Conservation (phyloP, 2,888 invertebrate genomes). For the Mystacides longicornis region DNA sequence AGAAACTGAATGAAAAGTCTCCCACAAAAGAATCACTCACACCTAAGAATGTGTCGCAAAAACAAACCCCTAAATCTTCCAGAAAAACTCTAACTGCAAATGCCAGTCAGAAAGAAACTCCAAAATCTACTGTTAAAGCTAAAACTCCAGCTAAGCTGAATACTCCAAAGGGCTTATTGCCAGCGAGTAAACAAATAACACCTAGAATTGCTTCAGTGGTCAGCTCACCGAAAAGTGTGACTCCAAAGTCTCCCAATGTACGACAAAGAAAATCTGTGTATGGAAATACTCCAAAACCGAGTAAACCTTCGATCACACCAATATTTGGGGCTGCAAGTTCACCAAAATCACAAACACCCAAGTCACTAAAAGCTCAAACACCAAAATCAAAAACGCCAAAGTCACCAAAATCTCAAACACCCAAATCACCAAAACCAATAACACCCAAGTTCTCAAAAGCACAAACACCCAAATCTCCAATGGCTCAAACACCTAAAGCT, state of each 20-base stretch:
- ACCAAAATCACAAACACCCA: not conserved
- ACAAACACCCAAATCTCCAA: not conserved
- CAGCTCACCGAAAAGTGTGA: not conserved
- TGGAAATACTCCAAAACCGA: too few species aligned
- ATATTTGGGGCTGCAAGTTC: not conserved
- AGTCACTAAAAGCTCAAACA: not conserved
- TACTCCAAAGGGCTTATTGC: not conserved
- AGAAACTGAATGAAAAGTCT: not conserved
- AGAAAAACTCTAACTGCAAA: not conserved
- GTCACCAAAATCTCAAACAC: not conserved
- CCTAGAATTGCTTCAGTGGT: not conserved
- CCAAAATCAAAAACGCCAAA: not conserved
- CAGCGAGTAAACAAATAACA: not conserved
- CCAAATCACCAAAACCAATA: too few species aligned
- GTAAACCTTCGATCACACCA: too few species aligned
- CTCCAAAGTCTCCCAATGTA: not conserved
- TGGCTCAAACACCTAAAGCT: not conserved
- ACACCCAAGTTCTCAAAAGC: too few species aligned
- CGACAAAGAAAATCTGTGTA: too few species aligned
- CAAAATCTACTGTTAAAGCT: not conserved
- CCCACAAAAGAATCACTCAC: not conserved
- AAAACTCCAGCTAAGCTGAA: not conserved
- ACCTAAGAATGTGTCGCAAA: not conserved
- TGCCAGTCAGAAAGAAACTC: not conserved
- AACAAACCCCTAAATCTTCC: conserved; percentile 5